These are phyloP conservation scores for Scaptodrosophila lebanonensis DNA, from an alignment of 1,140 invertebrate genomes.

Conservation along the genomic window DNA sequence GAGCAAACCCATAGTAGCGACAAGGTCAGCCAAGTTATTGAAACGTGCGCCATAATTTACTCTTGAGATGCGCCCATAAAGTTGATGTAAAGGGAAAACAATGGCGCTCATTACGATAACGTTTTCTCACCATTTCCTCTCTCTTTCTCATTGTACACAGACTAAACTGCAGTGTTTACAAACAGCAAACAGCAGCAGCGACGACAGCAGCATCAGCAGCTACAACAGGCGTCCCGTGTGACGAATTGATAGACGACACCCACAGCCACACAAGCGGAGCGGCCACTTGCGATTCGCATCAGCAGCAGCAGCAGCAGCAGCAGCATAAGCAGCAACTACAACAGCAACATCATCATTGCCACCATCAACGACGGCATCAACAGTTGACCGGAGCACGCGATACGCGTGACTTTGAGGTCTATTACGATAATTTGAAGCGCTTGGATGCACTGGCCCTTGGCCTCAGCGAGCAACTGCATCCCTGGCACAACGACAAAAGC, in stretches of 20 bases:
- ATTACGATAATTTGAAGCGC: constrained; percentile 76
- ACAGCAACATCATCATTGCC: constrained; percentile 12
- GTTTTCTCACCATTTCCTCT: constrained; percentile 12
- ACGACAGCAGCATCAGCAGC: constrained; percentile 42
- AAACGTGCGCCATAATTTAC: constrained; percentile 28
- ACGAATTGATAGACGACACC: constrained; percentile 40
- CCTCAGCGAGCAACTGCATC: constrained; percentile 63
- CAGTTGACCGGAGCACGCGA: constrained; percentile 12
- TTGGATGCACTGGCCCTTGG: constrained; percentile 67
- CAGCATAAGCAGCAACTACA: constrained; percentile 28
- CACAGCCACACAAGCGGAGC: constrained; percentile 52
- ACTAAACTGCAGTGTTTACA: constrained; percentile 34
- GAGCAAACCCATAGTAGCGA: constrained; percentile 1
- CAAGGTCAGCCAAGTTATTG: constrained; percentile 11
- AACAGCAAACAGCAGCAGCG: constrained; percentile 38
- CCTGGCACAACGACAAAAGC: constrained; percentile 78
- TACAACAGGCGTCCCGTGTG: constrained; percentile 15
- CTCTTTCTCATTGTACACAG: constrained; percentile 33
- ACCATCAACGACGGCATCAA: constrained; percentile 20
- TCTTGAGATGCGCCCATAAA: constrained; percentile 32
- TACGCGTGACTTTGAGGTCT: constrained; percentile 69
- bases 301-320: constrained; percentile 31
- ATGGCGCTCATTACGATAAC: constrained; percentile 48
- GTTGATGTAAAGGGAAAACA: constrained; percentile 36
- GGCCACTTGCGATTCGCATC: constrained; percentile 66